A percentile compares a stretch with the other conserved stretches of the same genome.
Evolutionary conservation across 2,888 invertebrate genomes (phyloP).

Genomic region (Theretra japonica): DNA sequence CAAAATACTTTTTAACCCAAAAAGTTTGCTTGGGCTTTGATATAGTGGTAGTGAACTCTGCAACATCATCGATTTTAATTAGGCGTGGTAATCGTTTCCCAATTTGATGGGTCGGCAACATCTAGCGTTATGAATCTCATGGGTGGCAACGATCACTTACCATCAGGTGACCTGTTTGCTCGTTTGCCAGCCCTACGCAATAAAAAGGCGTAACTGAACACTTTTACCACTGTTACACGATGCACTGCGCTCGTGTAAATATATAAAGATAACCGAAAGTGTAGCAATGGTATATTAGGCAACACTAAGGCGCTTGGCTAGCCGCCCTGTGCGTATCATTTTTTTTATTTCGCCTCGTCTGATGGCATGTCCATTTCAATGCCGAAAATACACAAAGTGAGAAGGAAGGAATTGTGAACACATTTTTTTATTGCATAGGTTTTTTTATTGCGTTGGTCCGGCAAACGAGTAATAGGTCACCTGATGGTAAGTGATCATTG

Average conservation of each 20-base stretch:
- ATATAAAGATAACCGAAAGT: slow-evolving; percentile 43
- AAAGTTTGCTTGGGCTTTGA: background rate
- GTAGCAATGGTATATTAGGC: slow-evolving; percentile 37
- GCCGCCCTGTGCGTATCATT: slow-evolving; percentile 11
- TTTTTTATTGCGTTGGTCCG: too few species aligned
- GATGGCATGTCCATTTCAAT: background rate
- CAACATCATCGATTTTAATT: background rate
- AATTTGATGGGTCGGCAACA: too few species aligned
- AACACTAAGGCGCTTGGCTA: slow-evolving; percentile 35
- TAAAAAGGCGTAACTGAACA: background rate
- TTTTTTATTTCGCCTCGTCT: background rate
- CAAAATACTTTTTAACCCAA: too few species aligned
- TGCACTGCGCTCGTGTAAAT: slow-evolving; percentile 7
- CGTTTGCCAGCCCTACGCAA: too few species aligned
- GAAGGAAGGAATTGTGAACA: too few species aligned
- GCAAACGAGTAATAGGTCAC: too few species aligned
- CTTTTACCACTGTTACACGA: background rate
- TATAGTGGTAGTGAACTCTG: background rate
- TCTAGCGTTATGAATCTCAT: too few species aligned
- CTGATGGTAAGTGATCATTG: too few species aligned
- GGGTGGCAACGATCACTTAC: too few species aligned
- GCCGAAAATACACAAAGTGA: background rate
- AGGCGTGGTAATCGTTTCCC: too few species aligned
- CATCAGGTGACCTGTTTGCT: too few species aligned
- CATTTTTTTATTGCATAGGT: too few species aligned